Evolutionary conservation across 2,888 invertebrate genomes (phyloP).

Genomic region (Tenodera sinensis): DNA sequence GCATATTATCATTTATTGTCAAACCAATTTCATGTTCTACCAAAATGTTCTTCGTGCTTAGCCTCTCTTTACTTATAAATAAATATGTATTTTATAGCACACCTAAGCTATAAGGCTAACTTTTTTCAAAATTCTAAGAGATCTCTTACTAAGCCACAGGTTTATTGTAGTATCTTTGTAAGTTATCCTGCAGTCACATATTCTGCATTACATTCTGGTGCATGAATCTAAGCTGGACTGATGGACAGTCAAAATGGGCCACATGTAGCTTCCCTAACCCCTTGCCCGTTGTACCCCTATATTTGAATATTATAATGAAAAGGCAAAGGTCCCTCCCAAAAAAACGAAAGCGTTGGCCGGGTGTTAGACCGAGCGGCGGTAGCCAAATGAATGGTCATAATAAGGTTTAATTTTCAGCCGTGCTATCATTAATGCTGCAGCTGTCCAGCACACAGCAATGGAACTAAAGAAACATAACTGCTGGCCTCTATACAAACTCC

Average conservation of each 20-base stretch:
- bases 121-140: too few relatives aligned
- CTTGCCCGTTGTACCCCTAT: background rate
- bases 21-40: too few relatives aligned
- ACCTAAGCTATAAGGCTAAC: too few relatives aligned
- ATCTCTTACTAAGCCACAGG: too few relatives aligned
- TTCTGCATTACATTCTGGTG: background rate
- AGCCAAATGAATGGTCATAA: constrained; percentile 2
- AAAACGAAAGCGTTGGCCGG: background rate
- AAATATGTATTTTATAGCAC: too few relatives aligned
- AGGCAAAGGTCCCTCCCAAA: background rate
- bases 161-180: too few relatives aligned
- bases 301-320: constrained; percentile 14
- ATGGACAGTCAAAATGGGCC: background rate
- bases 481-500: background rate
- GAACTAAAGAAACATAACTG: background rate
- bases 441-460: background rate
- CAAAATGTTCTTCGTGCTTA: too few relatives aligned
- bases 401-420: constrained; percentile 8
- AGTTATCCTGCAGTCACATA: background rate
- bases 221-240: background rate
- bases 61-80: too few relatives aligned
- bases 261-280: background rate
- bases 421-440: background rate
- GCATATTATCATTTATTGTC: too few relatives aligned
- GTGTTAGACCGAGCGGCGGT: background rate